Base-by-base conservation (phyloP, 1,140 invertebrate genomes). In the Acyrthosiphon pisum region DNA sequence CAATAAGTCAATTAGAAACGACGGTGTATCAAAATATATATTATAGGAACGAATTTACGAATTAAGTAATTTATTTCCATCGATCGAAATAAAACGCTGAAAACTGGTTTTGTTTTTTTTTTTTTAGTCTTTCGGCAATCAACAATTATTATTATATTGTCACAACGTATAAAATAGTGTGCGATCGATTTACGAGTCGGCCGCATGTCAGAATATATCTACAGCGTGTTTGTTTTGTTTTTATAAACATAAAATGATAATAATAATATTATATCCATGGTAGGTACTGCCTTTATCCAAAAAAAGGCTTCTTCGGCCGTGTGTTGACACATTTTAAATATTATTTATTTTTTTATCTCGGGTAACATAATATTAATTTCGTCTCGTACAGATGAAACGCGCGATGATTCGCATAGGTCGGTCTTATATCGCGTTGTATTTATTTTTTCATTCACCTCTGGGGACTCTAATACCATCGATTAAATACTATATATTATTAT, bases 1-100 rank as follows among this genome's bases (percentile, higher is more conserved):
- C 83, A 86, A 86, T 30, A 86, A 86, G 83, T 86, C 41, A 86
- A 46, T 86, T 86, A 81, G 35, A 81, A 81, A 81, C 35, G 20
- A 37, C 76, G 18, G 2, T 6, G 35, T 81, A 35, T 81, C 18
- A 37, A 81, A 81, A 53, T 53, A 3, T 81, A 20, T 23, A n/a
- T n/a, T 68, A 81, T 35, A 37, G 18, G 14, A 48, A 48, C 48
- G 48, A 18, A 46, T 35, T 76, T 30, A n/a, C 26, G 60, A 76
- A 76, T 76, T 20, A 22, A 81, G 18, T 81, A 35, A 60, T 60
- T 60, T 60, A 60, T 60, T 68, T 68, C n/a, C 30, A 68, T 68
- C n/a, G 30, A n/a, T 68, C 30, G 60, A 4, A 68, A 68, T 68
- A 68, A 68, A 68, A 68, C 30, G 30, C 30, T n/a, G 18, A 81